A percentile compares a stretch with the other conserved stretches of the same genome.
phyloP scores from a whole-genome alignment of 2,113 vertebrate genomes.

The Todiramphus chloris region DNA sequence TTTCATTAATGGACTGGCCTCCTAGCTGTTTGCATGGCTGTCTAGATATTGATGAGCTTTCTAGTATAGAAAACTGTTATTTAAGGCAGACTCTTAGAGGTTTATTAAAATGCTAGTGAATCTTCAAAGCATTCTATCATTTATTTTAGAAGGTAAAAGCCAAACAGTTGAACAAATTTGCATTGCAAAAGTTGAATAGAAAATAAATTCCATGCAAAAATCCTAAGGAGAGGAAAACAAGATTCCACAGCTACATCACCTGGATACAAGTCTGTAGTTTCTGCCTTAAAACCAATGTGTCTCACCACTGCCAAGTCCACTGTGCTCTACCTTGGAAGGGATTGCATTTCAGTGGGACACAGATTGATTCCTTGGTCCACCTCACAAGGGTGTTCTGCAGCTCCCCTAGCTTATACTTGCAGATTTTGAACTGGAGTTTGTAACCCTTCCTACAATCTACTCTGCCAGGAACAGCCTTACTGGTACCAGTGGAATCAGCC shows the following conservation, averaged over 20 bases:
- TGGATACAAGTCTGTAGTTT: background rate
- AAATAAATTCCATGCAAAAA: conserved; percentile 2
- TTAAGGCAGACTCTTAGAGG: conserved; percentile 73
- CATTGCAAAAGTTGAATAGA: conserved; percentile 1
- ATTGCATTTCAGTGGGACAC: background rate
- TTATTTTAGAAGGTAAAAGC: conserved; percentile 25
- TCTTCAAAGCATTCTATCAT: background rate
- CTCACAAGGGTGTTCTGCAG: background rate
- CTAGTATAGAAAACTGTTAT: conserved; percentile 73
- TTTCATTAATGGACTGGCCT: conserved; percentile 96
- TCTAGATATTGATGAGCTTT: conserved; percentile 87
- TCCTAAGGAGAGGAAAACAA: background rate
- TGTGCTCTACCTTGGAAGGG: background rate
- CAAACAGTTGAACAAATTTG: background rate
- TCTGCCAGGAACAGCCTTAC: background rate
- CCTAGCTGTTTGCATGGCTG: conserved; percentile 82
- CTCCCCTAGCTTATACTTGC: background rate
- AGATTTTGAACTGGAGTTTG: background rate
- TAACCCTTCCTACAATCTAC: background rate
- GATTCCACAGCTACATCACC: background rate
- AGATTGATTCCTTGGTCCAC: background rate
- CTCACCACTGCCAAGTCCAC: background rate
- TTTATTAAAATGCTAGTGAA: conserved; percentile 40
- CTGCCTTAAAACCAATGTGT: background rate
- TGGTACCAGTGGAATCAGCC: background rate